Evolutionary conservation across 2,797 vertebrate species (phyloP).

Genomic region (Bufotes viridis): DNA sequence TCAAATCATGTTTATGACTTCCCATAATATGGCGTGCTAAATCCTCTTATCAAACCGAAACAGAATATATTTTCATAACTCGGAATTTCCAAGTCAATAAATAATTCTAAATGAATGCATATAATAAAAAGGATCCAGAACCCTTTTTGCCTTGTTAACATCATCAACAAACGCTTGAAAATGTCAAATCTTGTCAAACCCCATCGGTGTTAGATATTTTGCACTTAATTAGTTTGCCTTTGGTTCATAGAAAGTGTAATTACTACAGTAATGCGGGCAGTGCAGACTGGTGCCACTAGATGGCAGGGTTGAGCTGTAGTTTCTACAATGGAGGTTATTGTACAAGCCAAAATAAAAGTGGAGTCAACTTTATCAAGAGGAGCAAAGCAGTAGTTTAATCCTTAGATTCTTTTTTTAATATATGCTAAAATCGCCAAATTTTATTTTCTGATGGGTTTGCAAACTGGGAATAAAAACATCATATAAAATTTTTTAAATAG

Average conservation of each 20-base stretch:
- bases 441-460: background rate
- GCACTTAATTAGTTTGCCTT: conserved; percentile 20
- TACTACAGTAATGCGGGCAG: background rate
- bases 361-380: background rate
- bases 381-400: background rate
- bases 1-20: conserved; percentile 50
- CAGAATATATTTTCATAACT: conserved; percentile 37
- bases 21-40: conserved; percentile 39
- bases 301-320: conserved; percentile 42
- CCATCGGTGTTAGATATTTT: conserved; percentile 24
- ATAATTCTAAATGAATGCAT: conserved; percentile 31
- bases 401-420: background rate
- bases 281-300: conserved; percentile 39
- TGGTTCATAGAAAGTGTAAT: conserved; percentile 1
- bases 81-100: conserved; percentile 27
- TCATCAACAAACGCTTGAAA: conserved; percentile 32
- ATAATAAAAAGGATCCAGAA: conserved; percentile 22
- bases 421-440: too few species aligned
- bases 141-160: conserved; percentile 21
- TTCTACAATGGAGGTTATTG: background rate
- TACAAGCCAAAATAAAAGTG: background rate
- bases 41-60: conserved; percentile 49
- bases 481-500: background rate
- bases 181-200: conserved; percentile 49
- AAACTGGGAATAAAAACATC: background rate